Conservation (phyloP, 2,113 vertebrate genomes). For the Pedetes capensis region DNA sequence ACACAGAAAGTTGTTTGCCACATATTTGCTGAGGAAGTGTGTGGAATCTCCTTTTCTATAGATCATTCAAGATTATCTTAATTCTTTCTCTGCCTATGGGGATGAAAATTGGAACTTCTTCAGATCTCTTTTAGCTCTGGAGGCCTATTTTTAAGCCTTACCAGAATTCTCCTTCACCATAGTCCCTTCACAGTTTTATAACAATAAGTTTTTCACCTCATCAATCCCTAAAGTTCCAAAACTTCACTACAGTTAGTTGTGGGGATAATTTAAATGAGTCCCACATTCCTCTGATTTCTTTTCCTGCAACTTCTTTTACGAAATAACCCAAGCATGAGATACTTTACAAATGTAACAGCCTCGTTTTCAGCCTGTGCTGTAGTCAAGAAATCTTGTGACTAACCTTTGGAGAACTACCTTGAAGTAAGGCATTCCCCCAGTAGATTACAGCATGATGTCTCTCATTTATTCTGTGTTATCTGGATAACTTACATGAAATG, state of each 20-base stretch:
- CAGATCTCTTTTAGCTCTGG: background rate
- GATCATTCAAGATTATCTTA: background rate
- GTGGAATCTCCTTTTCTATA: background rate
- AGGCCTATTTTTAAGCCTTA: background rate
- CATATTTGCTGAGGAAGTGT: slow-evolving; percentile 4
- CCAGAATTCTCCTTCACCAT: background rate
- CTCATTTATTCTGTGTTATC: background rate
- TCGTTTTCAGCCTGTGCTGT: background rate
- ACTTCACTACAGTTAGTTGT: slow-evolving; percentile 13
- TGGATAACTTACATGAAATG: background rate
- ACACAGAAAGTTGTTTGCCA: background rate
- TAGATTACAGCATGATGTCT: background rate
- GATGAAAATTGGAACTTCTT: background rate
- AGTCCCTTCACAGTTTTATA: slow-evolving; percentile 5
- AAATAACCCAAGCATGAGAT: slow-evolving; percentile 32
- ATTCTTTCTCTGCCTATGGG: background rate
- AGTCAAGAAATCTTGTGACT: background rate
- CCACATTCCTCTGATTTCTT: background rate
- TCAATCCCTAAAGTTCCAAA: background rate
- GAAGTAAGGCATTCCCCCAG: background rate
- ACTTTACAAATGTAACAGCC: slow-evolving; percentile 22
- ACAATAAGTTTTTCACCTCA: slow-evolving; percentile 23
- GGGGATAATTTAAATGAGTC: slow-evolving; percentile 40
- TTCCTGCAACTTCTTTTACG: slow-evolving; percentile 40
- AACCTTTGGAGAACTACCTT: slow-evolving; percentile 4